phyloP scores from a whole-genome alignment of 2,113 vertebrate genomes.

The Columba livia region DNA sequence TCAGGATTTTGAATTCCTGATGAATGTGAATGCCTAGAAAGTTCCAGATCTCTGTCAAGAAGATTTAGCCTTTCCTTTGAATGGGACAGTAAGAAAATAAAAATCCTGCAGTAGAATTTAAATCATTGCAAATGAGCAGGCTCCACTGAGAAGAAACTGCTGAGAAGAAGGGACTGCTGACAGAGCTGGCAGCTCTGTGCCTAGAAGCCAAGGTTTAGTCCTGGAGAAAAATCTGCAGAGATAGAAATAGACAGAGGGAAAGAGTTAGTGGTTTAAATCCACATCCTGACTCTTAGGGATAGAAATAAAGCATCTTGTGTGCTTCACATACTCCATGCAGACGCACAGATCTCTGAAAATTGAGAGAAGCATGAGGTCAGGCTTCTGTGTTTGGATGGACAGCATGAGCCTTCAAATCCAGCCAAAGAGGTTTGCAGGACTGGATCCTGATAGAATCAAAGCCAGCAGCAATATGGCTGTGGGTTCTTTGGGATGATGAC shows the following conservation, averaged over 20 bases:
- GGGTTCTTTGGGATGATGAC: not conserved
- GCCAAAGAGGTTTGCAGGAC: not conserved
- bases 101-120: slow-evolving; percentile 49
- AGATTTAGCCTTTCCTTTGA: slow-evolving; percentile 47
- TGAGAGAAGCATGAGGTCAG: not conserved
- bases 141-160: not conserved
- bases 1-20: slow-evolving; percentile 38
- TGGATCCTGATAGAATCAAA: not conserved
- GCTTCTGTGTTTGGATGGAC: not conserved
- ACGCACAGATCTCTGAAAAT: not conserved
- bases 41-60: slow-evolving; percentile 59
- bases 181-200: slow-evolving; percentile 35
- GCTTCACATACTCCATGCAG: not conserved
- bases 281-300: not conserved
- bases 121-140: slow-evolving; percentile 47
- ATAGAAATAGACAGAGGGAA: slow-evolving; percentile 17
- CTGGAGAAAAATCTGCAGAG: slow-evolving; percentile 2
- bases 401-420: not conserved
- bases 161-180: slow-evolving; percentile 51
- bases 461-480: not conserved
- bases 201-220: slow-evolving; percentile 15
- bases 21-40: slow-evolving; percentile 50
- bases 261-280: slow-evolving; percentile 17
- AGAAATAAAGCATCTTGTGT: not conserved
- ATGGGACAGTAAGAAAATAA: slow-evolving; percentile 36